Percentiles rank a stretch among this genome's conserved stretches.
Evolutionary conservation across 2,888 invertebrate genomes (phyloP).

Genomic region (Ptychoptera contaminata): DNA sequence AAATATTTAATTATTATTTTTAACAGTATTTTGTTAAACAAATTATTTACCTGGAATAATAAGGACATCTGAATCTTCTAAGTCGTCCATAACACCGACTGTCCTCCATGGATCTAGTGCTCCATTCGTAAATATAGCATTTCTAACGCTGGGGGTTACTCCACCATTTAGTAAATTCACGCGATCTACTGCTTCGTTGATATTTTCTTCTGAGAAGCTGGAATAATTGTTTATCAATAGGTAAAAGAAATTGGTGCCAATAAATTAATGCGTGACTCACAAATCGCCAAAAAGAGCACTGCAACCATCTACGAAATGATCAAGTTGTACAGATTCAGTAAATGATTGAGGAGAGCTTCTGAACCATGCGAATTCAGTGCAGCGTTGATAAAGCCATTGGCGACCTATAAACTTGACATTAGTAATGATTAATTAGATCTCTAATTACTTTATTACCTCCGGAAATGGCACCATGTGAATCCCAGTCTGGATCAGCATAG

Average conservation of each 20-base stretch:
- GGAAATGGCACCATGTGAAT: no score
- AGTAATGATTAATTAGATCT: no score
- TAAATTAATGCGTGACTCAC: slow-evolving; percentile 14
- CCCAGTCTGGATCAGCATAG: no score
- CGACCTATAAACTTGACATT: slow-evolving; percentile 33
- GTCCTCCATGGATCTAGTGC: slow-evolving; percentile 33
- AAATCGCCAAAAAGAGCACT: slow-evolving; percentile 19
- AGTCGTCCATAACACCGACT: no score
- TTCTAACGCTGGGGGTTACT: slow-evolving; percentile 22
- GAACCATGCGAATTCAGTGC: slow-evolving; percentile 64
- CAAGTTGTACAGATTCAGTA: slow-evolving; percentile 32
- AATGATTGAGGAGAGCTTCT: slow-evolving; percentile 52
- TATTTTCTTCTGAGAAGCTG: no score
- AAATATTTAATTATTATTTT: no score
- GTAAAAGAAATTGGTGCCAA: background rate
- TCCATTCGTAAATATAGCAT: slow-evolving; percentile 33
- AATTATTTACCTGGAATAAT: no score
- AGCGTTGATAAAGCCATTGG: slow-evolving; percentile 62
- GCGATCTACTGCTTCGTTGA: no score
- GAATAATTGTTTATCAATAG: no score
- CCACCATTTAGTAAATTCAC: slow-evolving; percentile 18
- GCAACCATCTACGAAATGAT: slow-evolving; percentile 28
- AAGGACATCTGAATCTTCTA: no score
- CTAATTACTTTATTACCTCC: no score
- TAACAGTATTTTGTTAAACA: no score